These are phyloP conservation scores for Poicephalus meyeri DNA, from an alignment of 2,113 vertebrate genomes.

Conservation along the genomic window DNA sequence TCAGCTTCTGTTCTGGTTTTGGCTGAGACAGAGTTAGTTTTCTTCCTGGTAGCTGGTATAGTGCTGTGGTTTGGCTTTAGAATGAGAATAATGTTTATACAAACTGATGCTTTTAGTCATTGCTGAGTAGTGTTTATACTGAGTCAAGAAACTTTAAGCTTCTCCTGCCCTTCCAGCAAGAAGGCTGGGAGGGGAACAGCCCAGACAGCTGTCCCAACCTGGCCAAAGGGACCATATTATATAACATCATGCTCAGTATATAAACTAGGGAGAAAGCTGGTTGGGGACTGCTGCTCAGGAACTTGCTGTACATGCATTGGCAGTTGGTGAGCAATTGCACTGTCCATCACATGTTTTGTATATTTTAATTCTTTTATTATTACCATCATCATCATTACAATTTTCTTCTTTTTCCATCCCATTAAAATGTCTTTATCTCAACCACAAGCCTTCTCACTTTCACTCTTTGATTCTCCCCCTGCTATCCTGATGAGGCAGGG, in stretches of 20 bases:
- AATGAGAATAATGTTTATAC: background rate
- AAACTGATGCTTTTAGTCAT: background rate
- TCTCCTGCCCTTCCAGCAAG: background rate
- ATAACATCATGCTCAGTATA: background rate
- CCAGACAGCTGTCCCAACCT: background rate
- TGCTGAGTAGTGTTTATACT: background rate
- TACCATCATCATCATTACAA: background rate
- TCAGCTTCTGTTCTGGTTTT: background rate
- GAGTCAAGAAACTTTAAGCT: background rate
- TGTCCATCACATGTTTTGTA: background rate
- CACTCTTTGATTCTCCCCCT: background rate
- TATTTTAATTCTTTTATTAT: background rate
- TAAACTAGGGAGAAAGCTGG: background rate
- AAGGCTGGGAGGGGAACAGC: background rate
- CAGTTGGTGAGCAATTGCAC: background rate
- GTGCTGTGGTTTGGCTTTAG: background rate
- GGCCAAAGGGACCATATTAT: accelerated
- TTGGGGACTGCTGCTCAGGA: background rate
- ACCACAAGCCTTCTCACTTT: background rate
- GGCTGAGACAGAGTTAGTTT: background rate
- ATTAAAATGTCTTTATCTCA: background rate
- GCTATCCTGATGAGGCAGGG: background rate
- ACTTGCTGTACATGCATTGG: background rate
- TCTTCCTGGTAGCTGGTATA: background rate
- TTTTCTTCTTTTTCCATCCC: background rate